A percentile compares a stretch with the other conserved stretches of the same genome.
phyloP scores from a whole-genome alignment of 2,797 vertebrate species.

The Liasis olivaceus region DNA sequence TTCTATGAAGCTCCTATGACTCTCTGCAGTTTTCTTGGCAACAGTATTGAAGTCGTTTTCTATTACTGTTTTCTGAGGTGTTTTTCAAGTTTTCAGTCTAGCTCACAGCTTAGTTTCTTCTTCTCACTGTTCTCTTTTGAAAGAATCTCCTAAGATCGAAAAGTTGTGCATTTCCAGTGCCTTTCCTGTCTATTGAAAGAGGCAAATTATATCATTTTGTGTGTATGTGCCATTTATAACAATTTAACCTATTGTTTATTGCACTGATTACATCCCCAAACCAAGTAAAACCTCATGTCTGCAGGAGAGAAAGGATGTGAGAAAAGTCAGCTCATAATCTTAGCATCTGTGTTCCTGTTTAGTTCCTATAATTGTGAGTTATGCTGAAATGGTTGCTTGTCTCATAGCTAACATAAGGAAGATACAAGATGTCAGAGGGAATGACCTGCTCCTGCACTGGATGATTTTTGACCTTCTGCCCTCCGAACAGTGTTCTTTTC shows the following conservation, averaged over 20 bases:
- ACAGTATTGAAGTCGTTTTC: background rate
- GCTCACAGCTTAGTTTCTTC: background rate
- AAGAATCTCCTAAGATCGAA: background rate
- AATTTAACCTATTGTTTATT: background rate
- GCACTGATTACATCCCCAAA: background rate
- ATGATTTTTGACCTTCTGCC: constrained; percentile 26
- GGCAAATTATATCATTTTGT: background rate
- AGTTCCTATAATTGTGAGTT: background rate
- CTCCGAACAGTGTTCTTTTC: constrained; percentile 9
- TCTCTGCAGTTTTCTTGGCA: background rate
- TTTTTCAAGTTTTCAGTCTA: background rate
- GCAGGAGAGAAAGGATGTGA: background rate
- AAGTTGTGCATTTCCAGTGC: background rate
- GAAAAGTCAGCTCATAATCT: background rate
- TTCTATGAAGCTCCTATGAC: background rate
- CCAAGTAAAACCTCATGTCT: background rate
- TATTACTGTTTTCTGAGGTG: background rate
- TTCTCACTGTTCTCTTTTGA: background rate
- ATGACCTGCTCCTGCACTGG: background rate
- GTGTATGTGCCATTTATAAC: background rate
- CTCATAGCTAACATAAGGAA: background rate
- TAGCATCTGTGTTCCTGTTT: background rate
- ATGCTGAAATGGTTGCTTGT: background rate
- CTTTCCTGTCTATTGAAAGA: background rate
- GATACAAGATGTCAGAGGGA: background rate